These are phyloP conservation scores for Hecatera dysodea DNA, from an alignment of 2,888 invertebrate species.

Conservation along the genomic window DNA sequence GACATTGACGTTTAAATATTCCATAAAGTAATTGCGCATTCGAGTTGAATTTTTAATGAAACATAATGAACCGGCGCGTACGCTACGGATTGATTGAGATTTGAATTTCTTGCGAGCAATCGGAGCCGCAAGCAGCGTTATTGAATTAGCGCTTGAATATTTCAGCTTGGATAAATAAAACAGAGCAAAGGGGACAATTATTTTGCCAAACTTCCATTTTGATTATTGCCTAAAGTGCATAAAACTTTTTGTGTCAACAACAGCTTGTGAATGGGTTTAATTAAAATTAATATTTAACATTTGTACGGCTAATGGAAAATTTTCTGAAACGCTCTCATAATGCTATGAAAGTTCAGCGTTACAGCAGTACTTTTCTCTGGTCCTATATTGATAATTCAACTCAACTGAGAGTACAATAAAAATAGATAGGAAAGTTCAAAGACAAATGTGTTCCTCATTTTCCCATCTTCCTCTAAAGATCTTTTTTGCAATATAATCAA, in stretches of 20 bases:
- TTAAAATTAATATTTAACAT: constrained; percentile 53
- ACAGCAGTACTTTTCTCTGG: background rate
- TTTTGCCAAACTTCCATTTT: constrained; percentile 68
- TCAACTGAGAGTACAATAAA: background rate
- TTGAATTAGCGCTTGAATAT: constrained; percentile 86
- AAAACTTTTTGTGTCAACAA: constrained; percentile 76
- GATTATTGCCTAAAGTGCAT: constrained; percentile 71
- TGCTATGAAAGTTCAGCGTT: constrained; percentile 15
- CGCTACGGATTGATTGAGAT: constrained; percentile 86
- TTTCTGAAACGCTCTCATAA: constrained; percentile 31
- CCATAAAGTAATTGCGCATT: constrained; percentile 87
- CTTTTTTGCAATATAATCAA: constrained; percentile 8
- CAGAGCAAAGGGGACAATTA: constrained; percentile 74
- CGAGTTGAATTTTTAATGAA: constrained; percentile 88
- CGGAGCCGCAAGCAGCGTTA: constrained; percentile 79
- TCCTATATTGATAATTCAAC: background rate
- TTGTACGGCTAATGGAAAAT: constrained; percentile 33
- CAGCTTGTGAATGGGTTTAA: constrained; percentile 59
- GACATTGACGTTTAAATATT: constrained; percentile 87
- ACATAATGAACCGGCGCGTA: constrained; percentile 82
- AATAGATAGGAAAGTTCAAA: background rate
- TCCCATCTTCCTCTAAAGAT: background rate
- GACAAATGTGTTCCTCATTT: background rate
- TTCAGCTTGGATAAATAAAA: constrained; percentile 84
- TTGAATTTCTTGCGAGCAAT: constrained; percentile 87